Conservation (phyloP, 2,113 vertebrate genomes). For the Sciurus niger region DNA sequence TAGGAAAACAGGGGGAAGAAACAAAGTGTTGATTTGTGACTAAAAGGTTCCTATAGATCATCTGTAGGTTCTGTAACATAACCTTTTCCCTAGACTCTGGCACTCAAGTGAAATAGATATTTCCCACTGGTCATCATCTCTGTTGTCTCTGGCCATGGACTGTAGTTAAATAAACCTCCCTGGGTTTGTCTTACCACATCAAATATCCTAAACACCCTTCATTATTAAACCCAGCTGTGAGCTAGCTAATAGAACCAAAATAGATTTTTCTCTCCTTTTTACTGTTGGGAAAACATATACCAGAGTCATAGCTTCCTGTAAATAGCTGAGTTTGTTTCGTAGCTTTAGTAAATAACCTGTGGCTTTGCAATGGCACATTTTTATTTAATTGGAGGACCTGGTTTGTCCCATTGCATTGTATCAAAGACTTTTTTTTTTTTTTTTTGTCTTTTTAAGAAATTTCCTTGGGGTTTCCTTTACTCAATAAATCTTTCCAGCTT, state of each 20-base stretch:
- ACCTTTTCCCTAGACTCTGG: conserved; percentile 69
- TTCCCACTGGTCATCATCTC: conserved; percentile 74
- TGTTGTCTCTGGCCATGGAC: conserved; percentile 76
- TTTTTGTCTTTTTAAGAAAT: background rate
- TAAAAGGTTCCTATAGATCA: conserved; percentile 61
- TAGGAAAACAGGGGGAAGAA: conserved; percentile 29
- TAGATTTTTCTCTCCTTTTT: conserved; percentile 68
- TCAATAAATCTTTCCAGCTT: background rate
- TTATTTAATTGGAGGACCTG: conserved; percentile 52
- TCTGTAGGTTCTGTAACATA: conserved; percentile 9
- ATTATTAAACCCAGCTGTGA: conserved; percentile 82
- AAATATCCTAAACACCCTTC: conserved; percentile 67
- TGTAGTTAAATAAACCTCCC: conserved; percentile 76
- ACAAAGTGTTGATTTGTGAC: conserved; percentile 48
- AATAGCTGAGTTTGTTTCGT: conserved; percentile 51
- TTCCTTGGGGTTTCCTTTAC: conserved; percentile 24
- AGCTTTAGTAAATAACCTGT: conserved; percentile 51
- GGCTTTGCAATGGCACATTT: conserved; percentile 36
- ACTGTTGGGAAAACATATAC: conserved; percentile 62
- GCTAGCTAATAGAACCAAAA: conserved; percentile 73
- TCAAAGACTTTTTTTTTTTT: conserved; percentile 73
- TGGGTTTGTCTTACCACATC: conserved; percentile 75
- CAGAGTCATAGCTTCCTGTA: conserved; percentile 61
- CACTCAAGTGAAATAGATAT: conserved; percentile 63
- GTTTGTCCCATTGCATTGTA: conserved; percentile 62